Base-by-base conservation (phyloP, 2,888 invertebrate genomes). In the Neoaliturus tenellus region DNA sequence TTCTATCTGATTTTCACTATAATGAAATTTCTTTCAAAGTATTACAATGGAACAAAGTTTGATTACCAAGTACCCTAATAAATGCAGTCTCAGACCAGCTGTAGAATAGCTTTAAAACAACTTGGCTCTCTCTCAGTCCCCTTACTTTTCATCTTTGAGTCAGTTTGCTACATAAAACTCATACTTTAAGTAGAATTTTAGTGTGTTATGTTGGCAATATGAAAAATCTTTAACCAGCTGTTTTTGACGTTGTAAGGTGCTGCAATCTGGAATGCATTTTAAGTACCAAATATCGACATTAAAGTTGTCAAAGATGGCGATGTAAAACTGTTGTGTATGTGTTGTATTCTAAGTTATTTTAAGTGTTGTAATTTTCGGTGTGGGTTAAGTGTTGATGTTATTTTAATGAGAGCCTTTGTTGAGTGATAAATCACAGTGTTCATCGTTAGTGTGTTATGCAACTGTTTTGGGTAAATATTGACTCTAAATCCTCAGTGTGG, bases 241-340 rank as follows among this genome's bases (percentile, higher is more conserved):
- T 51, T 83, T 69, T 25, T 55, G 73, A 71, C 82, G 51, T 80
- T 69, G 82, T 33, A 82, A 48, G 8, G 85, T 86, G 85, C 84
- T 85, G 86, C 85, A 62, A 17, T 80, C 80, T 83, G 25, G 73
- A 73, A 85, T 44, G 67, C 17, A 80, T 41, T 75, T 78, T 82
- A 25, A 85, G 85, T 90, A 92, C 91, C 89, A 92, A 91, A 91
- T 91, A 92, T 92, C 92, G 92, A 93, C 92, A 91, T 92, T 90
- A 91, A n/a, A 91, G 90, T 90, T 89, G 91, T 90, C 90, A 91
- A 91, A 92, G 90, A 91, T 91, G 91, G 90, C 91, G 91, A 73
- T 71, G 23, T 71, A 73, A 35, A 14, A 31, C 5, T 12, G 41
- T 39, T 33, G 35, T 71, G 67, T 80, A 25, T 83, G 71, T 80